Conservation (phyloP, 2,888 invertebrate genomes). For the Theodoxus fluviatilis region DNA sequence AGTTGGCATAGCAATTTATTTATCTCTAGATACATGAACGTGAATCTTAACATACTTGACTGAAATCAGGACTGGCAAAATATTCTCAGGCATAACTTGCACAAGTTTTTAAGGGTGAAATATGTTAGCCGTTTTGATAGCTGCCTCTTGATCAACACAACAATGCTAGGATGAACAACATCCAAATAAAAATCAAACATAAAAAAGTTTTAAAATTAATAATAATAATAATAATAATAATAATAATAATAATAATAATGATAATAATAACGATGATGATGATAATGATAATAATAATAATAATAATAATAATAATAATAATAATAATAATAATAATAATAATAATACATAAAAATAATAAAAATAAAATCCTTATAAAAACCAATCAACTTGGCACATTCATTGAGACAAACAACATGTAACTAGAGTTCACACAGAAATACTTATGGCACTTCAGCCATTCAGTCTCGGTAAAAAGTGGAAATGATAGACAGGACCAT, state of each 20-base stretch:
- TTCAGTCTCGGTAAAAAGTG: no score
- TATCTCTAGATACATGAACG: no score
- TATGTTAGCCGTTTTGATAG: not conserved
- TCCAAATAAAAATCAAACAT: not conserved
- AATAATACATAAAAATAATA: not conserved
- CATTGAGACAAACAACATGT: not conserved
- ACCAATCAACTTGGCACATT: not conserved
- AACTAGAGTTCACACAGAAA: conserved; percentile 9
- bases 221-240: conserved; percentile 13
- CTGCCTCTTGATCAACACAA: not conserved
- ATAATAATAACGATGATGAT: conserved; percentile 1
- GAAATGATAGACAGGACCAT: no score
- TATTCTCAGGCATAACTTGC: not conserved
- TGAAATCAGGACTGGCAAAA: not conserved
- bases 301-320: conserved; percentile 13
- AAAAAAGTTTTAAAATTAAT: conserved; percentile 1
- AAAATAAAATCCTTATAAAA: not conserved
- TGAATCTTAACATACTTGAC: not conserved
- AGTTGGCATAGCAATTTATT: no score
- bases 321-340: conserved; percentile 9
- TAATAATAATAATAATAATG: conserved; percentile 13
- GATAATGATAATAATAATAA: conserved; percentile 3
- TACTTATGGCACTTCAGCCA: not conserved
- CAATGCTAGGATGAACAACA: no score
- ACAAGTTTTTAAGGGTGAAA: not conserved